Evolutionary conservation across 2,888 invertebrate genomes (phyloP), one percentile per base, ranked within the genome.

Genomic region (Empis stercorea): DNA sequence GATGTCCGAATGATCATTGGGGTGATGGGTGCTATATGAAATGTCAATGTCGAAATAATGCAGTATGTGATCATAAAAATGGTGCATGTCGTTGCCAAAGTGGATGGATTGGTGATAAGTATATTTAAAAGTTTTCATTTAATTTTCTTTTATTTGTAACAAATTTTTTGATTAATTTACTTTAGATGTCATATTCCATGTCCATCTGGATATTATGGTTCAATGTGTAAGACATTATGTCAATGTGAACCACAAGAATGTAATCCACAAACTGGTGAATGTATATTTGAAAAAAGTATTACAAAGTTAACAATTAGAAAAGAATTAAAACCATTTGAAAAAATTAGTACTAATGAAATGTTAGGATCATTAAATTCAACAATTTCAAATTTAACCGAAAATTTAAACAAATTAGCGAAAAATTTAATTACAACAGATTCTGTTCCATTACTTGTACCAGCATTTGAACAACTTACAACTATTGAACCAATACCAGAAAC

Each of bases 71-170:
- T 55, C 74, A 79, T 3, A 60, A 71, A 48, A 76, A 75, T 10
- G 84, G 84, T 27, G 71, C 72, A 46, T 84, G 84, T 60, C 71
- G 72, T 47, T 84, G 84, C 65, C 73, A 75, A 43, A 71, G 75
- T 38, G 84, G 82, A 62, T 81, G 79, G 78, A 75, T 73, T 59
- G 84, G 84, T 63, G 73, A 73, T 62, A 75, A 75, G 84, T 84
- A 73, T 73, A 56, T 17, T 2, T 3, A 30, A 4, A 14, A 30
- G 23, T 10, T 37, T 43, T 15, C 4, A 16, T n/a, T n/a, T 20
- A 16, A 38, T 20, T 30, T 1, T 32, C 5, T 13, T 32, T 32
- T 32, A 10, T 16, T 3, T 10, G n/a, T n/a, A n/a, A n/a, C 5
- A 20, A 20, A 20, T 4, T 20, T 16, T 10, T 37, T 10, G 10